Base-by-base conservation (phyloP, 2,888 invertebrate species). In the Schrankia costaestrigalis region DNA sequence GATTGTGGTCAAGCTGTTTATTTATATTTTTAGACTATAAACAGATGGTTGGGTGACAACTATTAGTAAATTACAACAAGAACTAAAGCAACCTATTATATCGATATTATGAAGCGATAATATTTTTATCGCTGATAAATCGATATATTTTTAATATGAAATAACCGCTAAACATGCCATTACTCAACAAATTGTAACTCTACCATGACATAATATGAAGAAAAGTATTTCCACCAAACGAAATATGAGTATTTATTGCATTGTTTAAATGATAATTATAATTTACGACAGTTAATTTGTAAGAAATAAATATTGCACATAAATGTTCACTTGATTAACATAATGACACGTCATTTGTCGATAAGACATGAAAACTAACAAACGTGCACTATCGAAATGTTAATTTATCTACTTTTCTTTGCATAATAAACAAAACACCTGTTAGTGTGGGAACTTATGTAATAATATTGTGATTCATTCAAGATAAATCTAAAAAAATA, bases 401-500 rank as follows among this genome's bases (percentile, higher is more conserved):
- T 41, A 35, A 27, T 31, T 37, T 52, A 59, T 53, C 34, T 34
- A 42, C 51, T 44, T 36, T 44, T 56, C 44, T 61, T 56, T 60
- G 46, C 55, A 61, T 58, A 46, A 49, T 54, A 60, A 58, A 58
- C 51, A 68, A 70, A 55, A 39, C 66, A 69, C 70, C 65, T 69
- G 72, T 42, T 36, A 48, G 31, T 48, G 54, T 53, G 56, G 53
- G 53, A 54, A 56, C 29, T 41, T 28, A n/a, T n/a, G n/a, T n/a
- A n/a, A n/a, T n/a, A n/a, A n/a, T n/a, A n/a, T n/a, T n/a, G n/a
- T n/a, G n/a, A n/a, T n/a, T n/a, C n/a, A n/a, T n/a, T n/a, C n/a
- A n/a, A n/a, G n/a, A n/a, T n/a, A n/a, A n/a, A n/a, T n/a, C n/a
- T n/a, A n/a, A n/a, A n/a, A n/a, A n/a, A n/a, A n/a, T n/a, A n/a